Base-by-base conservation (phyloP, 2,797 vertebrate species). In the Cuniculus paca region DNA sequence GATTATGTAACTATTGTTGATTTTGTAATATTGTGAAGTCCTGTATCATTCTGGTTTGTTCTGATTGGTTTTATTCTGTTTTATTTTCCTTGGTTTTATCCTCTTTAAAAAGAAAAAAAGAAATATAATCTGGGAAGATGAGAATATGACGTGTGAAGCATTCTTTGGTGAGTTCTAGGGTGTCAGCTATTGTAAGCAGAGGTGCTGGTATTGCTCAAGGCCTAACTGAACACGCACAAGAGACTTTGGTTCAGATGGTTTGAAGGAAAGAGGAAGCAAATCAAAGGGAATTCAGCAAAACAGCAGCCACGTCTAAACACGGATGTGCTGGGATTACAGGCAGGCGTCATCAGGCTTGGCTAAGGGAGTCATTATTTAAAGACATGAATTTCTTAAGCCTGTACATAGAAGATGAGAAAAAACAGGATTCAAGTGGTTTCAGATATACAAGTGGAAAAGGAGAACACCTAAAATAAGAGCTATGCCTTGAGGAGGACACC, bases 231-330 rank as follows among this genome's bases (percentile, higher is more conserved):
- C 39, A 74, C 5, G 8, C 7, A n/a, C 61, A 17, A 56, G 50
- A 96, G 70, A 70, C 12, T 31, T 70, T 72, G 65, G 45, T 45
- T 52, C 34, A 24, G 39, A 48, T 28, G 22, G 20, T 93, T 85
- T 34, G 7, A 89, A 82, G 75, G 22, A 89, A 84, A 92, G 11
- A 54, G 24, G 31, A 95, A 65, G 89, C 31, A 84, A 77, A 88
- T 13, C 12, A 36, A 34, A 72, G 60, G 4, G 22, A 12, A 87
- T 20, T 39, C 12, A 92, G n/a, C 42, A 50, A 6, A 90, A 65
- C 13, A 58, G 39, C 20, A 87, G 54, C 7, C 39, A 36, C 5
- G 5, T 14, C 20, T 42, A 91, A 31, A 72, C 6, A 11, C 16
- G 1, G 31, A 20, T 89, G 31, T 50, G 28, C 3, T 36, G n/a